Evolutionary conservation across 2,888 invertebrate genomes (phyloP).

Genomic region (Apamea sordens): DNA sequence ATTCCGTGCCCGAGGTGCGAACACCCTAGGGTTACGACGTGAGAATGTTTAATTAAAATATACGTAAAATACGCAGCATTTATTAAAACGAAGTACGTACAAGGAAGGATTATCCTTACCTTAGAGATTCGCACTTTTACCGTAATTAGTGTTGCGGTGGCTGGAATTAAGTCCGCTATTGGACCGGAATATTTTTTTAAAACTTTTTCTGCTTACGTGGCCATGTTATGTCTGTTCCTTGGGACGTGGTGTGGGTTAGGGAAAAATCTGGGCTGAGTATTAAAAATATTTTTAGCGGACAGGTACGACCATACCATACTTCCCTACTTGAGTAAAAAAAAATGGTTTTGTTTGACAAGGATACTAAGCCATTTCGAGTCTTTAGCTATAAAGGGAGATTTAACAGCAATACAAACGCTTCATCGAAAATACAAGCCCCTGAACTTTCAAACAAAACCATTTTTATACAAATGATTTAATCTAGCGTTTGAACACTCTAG

Average conservation of each 20-base stretch:
- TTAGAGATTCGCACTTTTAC: slow-evolving; percentile 73
- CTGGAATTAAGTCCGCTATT: slow-evolving; percentile 57
- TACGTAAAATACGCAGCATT: slow-evolving; percentile 75
- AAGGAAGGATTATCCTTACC: slow-evolving; percentile 78
- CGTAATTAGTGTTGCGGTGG: slow-evolving; percentile 75
- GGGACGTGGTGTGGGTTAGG: not conserved
- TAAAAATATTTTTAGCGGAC: slow-evolving; percentile 7
- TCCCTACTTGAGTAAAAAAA: not conserved
- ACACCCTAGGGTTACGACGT: slow-evolving; percentile 67
- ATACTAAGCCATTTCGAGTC: not conserved
- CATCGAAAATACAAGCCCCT: not conserved
- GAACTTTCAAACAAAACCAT: not conserved
- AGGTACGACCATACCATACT: not conserved
- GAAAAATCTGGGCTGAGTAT: slow-evolving; percentile 9
- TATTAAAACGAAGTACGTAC: slow-evolving; percentile 77
- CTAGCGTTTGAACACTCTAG: not conserved
- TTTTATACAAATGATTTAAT: not conserved
- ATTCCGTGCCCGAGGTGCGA: slow-evolving; percentile 61
- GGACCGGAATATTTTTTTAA: slow-evolving; percentile 46
- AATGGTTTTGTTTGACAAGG: not conserved
- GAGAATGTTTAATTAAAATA: slow-evolving; percentile 83
- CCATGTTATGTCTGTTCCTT: slow-evolving; percentile 15
- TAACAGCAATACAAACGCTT: not conserved
- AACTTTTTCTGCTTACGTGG: slow-evolving; percentile 40
- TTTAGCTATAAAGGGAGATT: not conserved